These are phyloP conservation scores for Ridgeia piscesae DNA, from an alignment of 1,140 invertebrate species.

Conservation along the genomic window DNA sequence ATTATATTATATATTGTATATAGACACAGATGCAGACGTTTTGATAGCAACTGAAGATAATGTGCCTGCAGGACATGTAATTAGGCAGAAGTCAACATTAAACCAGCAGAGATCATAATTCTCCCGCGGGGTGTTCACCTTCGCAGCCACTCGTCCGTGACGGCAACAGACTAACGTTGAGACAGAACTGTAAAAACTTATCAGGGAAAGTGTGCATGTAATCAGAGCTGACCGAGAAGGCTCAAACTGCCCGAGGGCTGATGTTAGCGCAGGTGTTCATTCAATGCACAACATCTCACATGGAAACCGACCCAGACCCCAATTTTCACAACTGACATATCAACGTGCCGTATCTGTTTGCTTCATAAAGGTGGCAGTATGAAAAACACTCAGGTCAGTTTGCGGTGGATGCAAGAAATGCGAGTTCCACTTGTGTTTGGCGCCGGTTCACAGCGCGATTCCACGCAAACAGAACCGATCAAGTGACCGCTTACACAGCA, in stretches of 20 bases:
- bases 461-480: background rate
- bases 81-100: background rate
- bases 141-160: background rate
- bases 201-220: slow-evolving; percentile 4
- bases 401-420: background rate
- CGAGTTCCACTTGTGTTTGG: background rate
- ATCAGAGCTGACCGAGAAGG: background rate
- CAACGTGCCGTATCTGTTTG: background rate
- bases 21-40: background rate
- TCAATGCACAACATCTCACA: slow-evolving; percentile 1
- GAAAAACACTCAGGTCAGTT: background rate
- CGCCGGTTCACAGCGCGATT: background rate
- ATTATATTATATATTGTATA: background rate
- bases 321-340: background rate
- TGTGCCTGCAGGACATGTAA: background rate
- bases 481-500: background rate
- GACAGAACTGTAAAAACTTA: background rate
- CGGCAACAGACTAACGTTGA: background rate
- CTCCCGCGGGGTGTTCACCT: background rate
- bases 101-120: background rate
- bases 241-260: background rate
- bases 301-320: background rate
- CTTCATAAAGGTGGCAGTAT: background rate
- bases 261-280: background rate
- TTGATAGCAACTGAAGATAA: background rate